Conservation (phyloP, 2,888 invertebrate genomes). For the Zaprionus obscuricornis region DNA sequence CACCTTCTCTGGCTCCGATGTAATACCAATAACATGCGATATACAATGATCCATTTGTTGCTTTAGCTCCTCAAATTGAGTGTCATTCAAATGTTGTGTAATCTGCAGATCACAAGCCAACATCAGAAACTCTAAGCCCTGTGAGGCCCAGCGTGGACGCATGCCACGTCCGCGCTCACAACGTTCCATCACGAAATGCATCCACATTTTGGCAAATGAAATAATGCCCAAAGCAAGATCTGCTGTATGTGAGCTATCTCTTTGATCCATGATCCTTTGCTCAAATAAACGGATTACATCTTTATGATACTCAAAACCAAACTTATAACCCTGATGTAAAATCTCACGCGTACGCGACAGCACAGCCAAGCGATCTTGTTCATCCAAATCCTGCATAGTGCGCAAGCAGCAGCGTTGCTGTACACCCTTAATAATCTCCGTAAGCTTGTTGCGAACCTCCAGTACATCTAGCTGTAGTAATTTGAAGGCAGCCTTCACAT, state of each 20-base stretch:
- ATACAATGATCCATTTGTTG: conserved; percentile 92
- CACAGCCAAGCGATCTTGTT: conserved; percentile 83
- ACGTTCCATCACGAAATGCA: conserved; percentile 92
- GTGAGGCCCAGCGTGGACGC: conserved; percentile 93
- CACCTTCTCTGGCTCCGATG: conserved; percentile 83
- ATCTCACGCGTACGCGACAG: conserved; percentile 89
- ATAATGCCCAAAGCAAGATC: conserved; percentile 86
- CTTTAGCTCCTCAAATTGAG: conserved; percentile 91
- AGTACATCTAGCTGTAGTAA: conserved; percentile 85
- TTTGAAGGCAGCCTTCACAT: conserved; percentile 86
- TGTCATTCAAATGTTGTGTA: conserved; percentile 89
- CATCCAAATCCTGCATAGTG: conserved; percentile 78
- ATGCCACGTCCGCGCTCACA: conserved; percentile 93
- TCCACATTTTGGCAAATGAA: conserved; percentile 92
- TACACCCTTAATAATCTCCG: conserved; percentile 81
- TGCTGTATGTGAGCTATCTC: conserved; percentile 80
- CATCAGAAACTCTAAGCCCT: conserved; percentile 94
- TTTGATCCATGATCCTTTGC: conserved; percentile 82
- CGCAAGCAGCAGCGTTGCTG: conserved; percentile 80
- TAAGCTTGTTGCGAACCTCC: conserved; percentile 83
- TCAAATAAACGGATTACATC: conserved; percentile 85
- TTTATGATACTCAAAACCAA: conserved; percentile 91
- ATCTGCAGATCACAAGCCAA: conserved; percentile 93
- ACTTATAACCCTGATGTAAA: conserved; percentile 93
- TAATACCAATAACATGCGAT: conserved; percentile 92